Evolutionary conservation across 2,888 invertebrate species (phyloP), one percentile per base, ranked within the genome.

Genomic region (Drosophila algonquin): DNA sequence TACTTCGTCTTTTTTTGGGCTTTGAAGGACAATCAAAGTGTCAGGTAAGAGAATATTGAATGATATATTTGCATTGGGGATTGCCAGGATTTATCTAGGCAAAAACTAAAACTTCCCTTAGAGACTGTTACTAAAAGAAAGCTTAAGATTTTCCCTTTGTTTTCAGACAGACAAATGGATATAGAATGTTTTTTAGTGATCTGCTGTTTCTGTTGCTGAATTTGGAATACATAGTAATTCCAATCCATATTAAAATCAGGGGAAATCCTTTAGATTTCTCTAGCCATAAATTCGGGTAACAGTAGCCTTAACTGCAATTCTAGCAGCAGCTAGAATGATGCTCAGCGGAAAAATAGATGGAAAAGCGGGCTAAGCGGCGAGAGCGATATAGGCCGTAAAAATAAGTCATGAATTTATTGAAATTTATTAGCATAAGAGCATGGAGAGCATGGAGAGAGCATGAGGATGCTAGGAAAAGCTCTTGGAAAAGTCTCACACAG

Each of bases 371-470:
- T 46, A 64, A 27, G 1, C 52, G 5, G 5, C 21, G 3, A 30
- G 1, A 12, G 3, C n/a, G 40, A 62, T 73, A 73, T 57, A 48
- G 71, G 73, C 73, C 52, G 48, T 51, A 59, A 70, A 57, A 88
- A 83, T 79, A 86, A 88, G 77, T 83, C 88, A 87, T 77, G 87
- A 84, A 78, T 87, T 89, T 87, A 84, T 86, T 87, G 76, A 87
- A 89, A 89, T 86, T 87, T 87, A 85, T 84, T 80, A 73, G 76
- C 77, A 79, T 64, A 74, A 40, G 35, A 40, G 40, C 12, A 35
- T 35, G 21, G 35, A 35, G 3, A 63, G 63, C 57, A 62, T 51
- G 56, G 54, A 3, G 35, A 35, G 3, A 63, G 63, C 57, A 62
- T 51, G 56, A 56, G 53, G 21, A 56, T 64, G 53, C 62, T 61